Conservation (phyloP, 2,888 invertebrate genomes). For the Acanthoscelides obtectus region DNA sequence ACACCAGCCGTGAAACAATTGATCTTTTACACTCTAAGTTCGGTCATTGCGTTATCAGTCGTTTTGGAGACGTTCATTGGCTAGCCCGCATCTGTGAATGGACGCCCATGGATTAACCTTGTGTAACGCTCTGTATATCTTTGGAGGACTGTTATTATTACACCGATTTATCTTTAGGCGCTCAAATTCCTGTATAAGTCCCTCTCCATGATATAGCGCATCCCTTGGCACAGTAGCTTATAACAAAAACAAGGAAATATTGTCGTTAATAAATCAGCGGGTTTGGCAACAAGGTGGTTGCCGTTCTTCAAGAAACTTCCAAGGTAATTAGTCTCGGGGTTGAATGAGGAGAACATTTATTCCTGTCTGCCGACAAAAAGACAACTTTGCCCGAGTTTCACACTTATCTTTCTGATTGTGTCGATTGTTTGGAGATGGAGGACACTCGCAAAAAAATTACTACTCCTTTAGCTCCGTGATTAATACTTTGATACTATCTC, state of each 20-base stretch:
- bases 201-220: background rate
- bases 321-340: background rate
- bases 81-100: too few species aligned
- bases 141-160: too few species aligned
- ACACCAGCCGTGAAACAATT: too few species aligned
- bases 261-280: background rate
- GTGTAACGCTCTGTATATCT: too few species aligned
- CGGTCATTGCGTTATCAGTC: too few species aligned
- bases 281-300: background rate
- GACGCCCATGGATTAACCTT: too few species aligned
- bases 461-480: background rate
- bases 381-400: background rate
- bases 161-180: too few species aligned
- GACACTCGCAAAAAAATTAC: background rate
- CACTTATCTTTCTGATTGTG: background rate
- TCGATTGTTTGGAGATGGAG: background rate
- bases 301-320: background rate
- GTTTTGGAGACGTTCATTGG: too few species aligned
- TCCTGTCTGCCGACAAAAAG: background rate
- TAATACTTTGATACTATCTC: too few species aligned
- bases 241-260: background rate
- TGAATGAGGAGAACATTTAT: background rate
- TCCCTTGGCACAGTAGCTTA: background rate
- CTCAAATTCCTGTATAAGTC: too few species aligned
- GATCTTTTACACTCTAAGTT: too few species aligned